Evolutionary conservation across 2,888 invertebrate genomes (phyloP), one percentile per base, ranked within the genome.

Genomic region (Cremastinae sp.): DNA sequence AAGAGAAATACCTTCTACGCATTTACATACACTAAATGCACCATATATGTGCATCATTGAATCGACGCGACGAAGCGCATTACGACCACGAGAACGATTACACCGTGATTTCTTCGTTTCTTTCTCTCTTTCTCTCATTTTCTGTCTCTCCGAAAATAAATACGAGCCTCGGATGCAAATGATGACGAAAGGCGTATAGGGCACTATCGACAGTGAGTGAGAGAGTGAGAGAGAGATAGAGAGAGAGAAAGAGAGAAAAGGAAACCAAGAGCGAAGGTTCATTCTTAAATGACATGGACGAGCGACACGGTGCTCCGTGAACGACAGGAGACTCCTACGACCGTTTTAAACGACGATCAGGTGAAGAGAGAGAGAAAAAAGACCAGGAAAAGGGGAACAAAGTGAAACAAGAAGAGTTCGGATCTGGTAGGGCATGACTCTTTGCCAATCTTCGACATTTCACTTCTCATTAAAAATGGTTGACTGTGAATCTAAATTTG

Each of bases 161-260:
- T 73, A 79, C 73, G 68, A 75, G 74, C 65, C 59, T 72, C 78
- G 78, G 79, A 80, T 80, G 80, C 79, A 79, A 80, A 79, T 80
- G 72, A 79, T 76, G 76, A 79, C 75, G 78, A 75, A 65, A 75
- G 70, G 43, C 39, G 59, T 61, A n/a, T n/a, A 28, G 28, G 28
- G 28, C 28, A 28, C 28, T 28, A 28, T 28, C 61, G 64, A 59
- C 58, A 68, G 61, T 20, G 72, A 39, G 66, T 61, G 53, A 58
- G 49, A 16, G 20, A 28, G 12, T 4, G 59, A 3, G 14, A 18
- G 55, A 55, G 28, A 8, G 59, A 3, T 28, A 22, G 51, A 65
- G 61, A n/a, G 61, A 28, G 72, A 39, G 66, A 56, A 53, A 58
- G 49, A 16, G 20, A 28, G 12, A 7, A 51, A 3, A 22, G 35